These are phyloP conservation scores for Elmis aenea DNA, from an alignment of 2,888 invertebrate species.

Conservation along the genomic window DNA sequence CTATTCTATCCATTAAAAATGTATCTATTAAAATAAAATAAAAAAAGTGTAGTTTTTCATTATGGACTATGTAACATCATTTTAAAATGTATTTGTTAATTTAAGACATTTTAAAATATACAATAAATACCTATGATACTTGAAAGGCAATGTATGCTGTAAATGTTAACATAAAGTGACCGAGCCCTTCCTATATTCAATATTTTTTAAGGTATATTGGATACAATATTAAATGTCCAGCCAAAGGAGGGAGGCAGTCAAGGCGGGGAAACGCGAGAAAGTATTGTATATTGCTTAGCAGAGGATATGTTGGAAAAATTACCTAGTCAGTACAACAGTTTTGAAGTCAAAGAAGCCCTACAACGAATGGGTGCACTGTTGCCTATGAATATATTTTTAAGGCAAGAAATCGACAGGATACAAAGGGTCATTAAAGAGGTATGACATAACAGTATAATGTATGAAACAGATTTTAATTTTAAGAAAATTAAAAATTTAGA, in stretches of 20 bases:
- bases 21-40: too few relatives aligned
- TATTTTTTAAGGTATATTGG: slow-evolving; percentile 61
- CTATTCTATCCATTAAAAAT: too few relatives aligned
- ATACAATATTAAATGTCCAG: slow-evolving; percentile 93
- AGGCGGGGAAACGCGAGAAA: slow-evolving; percentile 90
- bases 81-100: too few relatives aligned
- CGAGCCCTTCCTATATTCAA: background rate
- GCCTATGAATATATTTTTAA: slow-evolving; percentile 94
- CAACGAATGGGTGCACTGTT: slow-evolving; percentile 87
- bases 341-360: slow-evolving; percentile 85
- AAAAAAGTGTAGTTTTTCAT: too few relatives aligned
- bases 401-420: slow-evolving; percentile 77
- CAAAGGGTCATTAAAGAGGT: slow-evolving; percentile 72
- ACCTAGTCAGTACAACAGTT: slow-evolving; percentile 80
- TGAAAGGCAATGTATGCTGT: too few relatives aligned
- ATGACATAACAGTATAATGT: slow-evolving; percentile 31
- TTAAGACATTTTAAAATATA: too few relatives aligned
- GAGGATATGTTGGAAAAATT: slow-evolving; percentile 87
- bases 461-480: too few relatives aligned
- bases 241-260: slow-evolving; percentile 93
- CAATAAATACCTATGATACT: too few relatives aligned
- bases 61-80: too few relatives aligned
- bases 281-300: slow-evolving; percentile 84
- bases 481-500: too few relatives aligned
- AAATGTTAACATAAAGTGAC: too few relatives aligned